These are phyloP conservation scores for Heliangelus exortis DNA, from an alignment of 2,797 vertebrate species.

Conservation along the genomic window DNA sequence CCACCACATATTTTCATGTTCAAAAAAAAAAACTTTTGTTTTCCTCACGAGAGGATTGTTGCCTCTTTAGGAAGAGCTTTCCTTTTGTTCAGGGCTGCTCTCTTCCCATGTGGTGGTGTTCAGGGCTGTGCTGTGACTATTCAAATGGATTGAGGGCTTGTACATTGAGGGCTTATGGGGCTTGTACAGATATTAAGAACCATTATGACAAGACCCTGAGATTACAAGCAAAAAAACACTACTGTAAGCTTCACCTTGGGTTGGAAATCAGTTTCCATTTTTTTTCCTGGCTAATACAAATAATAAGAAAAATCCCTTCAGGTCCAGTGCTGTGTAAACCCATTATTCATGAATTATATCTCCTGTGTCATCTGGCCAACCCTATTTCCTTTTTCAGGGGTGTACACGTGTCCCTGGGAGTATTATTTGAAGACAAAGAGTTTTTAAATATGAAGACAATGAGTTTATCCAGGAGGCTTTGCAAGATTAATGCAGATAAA, in stretches of 20 bases:
- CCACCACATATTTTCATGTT: not conserved
- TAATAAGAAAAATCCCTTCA: not conserved
- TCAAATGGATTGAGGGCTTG: too few relatives aligned
- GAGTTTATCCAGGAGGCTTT: not conserved
- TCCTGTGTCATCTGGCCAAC: not conserved
- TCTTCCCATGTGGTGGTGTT: not conserved
- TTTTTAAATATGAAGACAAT: not conserved
- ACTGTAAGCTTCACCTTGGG: not conserved
- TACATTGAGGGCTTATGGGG: accelerated
- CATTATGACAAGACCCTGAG: not conserved
- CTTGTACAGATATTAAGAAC: not conserved
- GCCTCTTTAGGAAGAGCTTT: not conserved
- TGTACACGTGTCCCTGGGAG: not conserved
- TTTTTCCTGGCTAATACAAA: not conserved
- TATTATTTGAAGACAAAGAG: not conserved
- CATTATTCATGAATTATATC: not conserved
- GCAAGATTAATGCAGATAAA: not conserved
- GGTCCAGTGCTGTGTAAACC: not conserved
- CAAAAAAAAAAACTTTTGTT: not conserved
- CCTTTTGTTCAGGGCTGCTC: not conserved
- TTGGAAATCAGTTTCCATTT: not conserved
- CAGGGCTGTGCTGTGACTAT: not conserved
- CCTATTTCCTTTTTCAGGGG: not conserved
- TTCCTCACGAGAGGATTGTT: not conserved
- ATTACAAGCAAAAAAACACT: not conserved